Base-by-base conservation (phyloP, 2,113 vertebrate genomes). In the Rhinolophus sinicus region DNA sequence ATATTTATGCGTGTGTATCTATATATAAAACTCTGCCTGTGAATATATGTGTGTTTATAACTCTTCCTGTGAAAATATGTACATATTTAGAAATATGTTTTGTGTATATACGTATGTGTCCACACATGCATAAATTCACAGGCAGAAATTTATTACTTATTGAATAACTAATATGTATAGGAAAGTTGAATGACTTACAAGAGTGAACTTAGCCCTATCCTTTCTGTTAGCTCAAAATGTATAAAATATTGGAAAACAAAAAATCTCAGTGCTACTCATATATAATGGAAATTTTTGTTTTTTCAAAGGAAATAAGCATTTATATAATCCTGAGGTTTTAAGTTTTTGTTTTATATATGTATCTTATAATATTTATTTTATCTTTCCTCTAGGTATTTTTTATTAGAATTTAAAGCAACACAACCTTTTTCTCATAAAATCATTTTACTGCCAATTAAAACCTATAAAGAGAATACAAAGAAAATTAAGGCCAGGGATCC, bases 401-500 rank as follows among this genome's bases (percentile, higher is more conserved):
- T 58, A 22, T 60, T 92, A 78, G 19, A 78, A 87, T 96, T 94
- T 85, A 88, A 95, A 67, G 21, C 8, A 75, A 93, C 18, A 58
- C 6, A 65, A 94, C 4, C 30, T 84, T 69, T 58, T 87, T 65
- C 75, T 28, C 6, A 69, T 44, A 90, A 89, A 94, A 28, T 18
- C 91, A 12, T 80, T 40, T 93, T 77, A 82, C n/a, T 69, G 15
- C 33, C 92, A 89, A 67, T 94, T 96, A 94, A 82, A 95, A 94
- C 26, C 50, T 81, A 88, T 16, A 92, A 90, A 67, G 28, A 3
- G 35, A 92, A 38, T 54, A 35, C 82, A 95, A 88, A 35, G n/a
- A 89, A 84, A 93, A 97, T 70, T 88, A 92, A 88, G 35, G 18
- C 50, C 77, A 93, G 24, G 15, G n/a, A 76, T 78, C 30, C 64